Percentiles rank a stretch among this genome's conserved stretches.
Conservation (phyloP, 2,113 vertebrate species). For the Etheostoma cragini region DNA sequence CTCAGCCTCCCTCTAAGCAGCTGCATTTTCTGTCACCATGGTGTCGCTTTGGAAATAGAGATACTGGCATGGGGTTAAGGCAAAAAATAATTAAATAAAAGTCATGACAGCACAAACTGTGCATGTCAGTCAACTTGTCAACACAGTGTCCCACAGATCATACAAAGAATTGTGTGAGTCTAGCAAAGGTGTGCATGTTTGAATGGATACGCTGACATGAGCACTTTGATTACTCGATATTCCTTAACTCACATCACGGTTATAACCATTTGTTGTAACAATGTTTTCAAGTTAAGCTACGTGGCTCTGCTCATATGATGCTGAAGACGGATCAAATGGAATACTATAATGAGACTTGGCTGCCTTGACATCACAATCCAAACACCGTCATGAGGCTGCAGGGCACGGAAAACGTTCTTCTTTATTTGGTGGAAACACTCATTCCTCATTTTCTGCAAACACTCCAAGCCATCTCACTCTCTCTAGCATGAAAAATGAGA, state of each 20-base stretch:
- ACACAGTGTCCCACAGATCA: conserved; percentile 29
- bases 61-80: conserved; percentile 8
- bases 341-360: too few species aligned
- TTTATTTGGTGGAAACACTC: background rate
- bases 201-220: conserved; percentile 1
- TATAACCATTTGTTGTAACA: background rate
- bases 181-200: background rate
- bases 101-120: conserved; percentile 31
- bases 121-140: conserved; percentile 45
- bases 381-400: background rate
- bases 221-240: background rate
- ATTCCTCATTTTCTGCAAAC: conserved; percentile 17
- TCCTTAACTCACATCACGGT: background rate
- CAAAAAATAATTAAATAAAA: conserved; percentile 17
- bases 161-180: background rate
- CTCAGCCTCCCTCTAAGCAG: conserved; percentile 14
- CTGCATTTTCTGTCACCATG: conserved; percentile 21
- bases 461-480: background rate
- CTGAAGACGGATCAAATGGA: background rate
- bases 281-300: background rate
- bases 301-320: too few species aligned
- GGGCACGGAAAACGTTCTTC: background rate
- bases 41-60: conserved; percentile 39
- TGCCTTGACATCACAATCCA: background rate
- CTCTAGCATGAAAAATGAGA: conserved; percentile 26